Percentiles rank a stretch among this genome's conserved stretches.
These are phyloP conservation scores for Theristus sp. DNA, from an alignment of 2,888 invertebrate species.

Conservation along the genomic window DNA sequence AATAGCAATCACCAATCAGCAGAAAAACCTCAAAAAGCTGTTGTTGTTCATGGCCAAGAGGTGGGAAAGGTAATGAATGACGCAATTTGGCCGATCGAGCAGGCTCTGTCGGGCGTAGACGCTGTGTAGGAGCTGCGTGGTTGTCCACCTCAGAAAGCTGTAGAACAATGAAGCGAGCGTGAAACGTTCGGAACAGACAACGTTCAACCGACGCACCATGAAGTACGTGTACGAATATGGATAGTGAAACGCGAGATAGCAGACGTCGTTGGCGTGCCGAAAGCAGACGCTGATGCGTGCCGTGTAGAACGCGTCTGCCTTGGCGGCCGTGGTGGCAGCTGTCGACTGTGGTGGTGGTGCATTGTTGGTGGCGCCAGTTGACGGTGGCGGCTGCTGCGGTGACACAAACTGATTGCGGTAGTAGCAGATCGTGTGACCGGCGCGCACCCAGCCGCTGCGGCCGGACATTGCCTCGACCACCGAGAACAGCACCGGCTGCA, in stretches of 20 bases:
- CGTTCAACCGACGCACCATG: constrained; percentile 46
- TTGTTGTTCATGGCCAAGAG: no score
- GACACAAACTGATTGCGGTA: constrained; percentile 45
- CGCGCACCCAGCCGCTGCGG: constrained; percentile 46
- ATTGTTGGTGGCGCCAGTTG: constrained; percentile 10
- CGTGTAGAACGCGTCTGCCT: constrained; percentile 43
- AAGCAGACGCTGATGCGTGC: constrained; percentile 59
- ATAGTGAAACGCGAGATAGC: constrained; percentile 68
- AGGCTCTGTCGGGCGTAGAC: no score
- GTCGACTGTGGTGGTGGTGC: not conserved
- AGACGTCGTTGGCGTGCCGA: constrained; percentile 53
- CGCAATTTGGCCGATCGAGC: no score
- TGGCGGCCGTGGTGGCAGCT: not conserved
- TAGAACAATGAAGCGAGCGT: no score
- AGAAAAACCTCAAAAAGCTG: no score
- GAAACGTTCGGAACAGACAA: no score
- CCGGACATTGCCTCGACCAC: constrained; percentile 46
- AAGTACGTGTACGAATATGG: constrained; percentile 63
- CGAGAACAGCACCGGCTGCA: constrained; percentile 72
- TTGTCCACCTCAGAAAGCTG: no score
- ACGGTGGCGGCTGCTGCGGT: not conserved
- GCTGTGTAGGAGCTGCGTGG: no score
- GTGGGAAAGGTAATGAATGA: no score
- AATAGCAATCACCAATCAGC: no score
- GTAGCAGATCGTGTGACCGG: constrained; percentile 58